These are phyloP conservation scores for Sphaerophoria taeniata DNA, from an alignment of 2,888 invertebrate genomes.

Conservation along the genomic window DNA sequence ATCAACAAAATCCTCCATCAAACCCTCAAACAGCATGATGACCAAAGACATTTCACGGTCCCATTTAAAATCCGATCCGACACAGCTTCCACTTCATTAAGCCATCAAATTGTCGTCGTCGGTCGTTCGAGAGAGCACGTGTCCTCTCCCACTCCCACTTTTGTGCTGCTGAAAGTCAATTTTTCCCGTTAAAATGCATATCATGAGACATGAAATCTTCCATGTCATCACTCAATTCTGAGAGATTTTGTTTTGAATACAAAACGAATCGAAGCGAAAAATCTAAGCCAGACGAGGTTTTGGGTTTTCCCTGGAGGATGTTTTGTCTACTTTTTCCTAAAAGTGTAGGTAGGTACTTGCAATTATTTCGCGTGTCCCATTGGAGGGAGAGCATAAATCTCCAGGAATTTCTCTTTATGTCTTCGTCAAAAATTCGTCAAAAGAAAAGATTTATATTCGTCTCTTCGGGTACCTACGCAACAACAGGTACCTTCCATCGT, in stretches of 20 bases:
- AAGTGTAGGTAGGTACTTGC: slow-evolving; percentile 8
- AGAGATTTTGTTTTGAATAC: slow-evolving; percentile 37
- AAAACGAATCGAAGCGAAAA: slow-evolving; percentile 13
- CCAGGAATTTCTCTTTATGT: slow-evolving; percentile 39
- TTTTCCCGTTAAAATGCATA: slow-evolving; percentile 65
- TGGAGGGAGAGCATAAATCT: slow-evolving; percentile 29
- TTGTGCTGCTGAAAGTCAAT: slow-evolving; percentile 32
- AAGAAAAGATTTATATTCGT: slow-evolving; percentile 50
- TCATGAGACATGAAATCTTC: slow-evolving; percentile 72
- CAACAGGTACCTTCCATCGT: slow-evolving; percentile 57
- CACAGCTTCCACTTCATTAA: slow-evolving; percentile 61
- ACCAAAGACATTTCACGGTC: slow-evolving; percentile 22
- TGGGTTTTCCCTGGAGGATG: slow-evolving; percentile 27
- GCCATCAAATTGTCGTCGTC: slow-evolving; percentile 44
- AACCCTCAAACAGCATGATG: slow-evolving; percentile 16
- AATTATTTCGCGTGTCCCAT: slow-evolving; percentile 60
- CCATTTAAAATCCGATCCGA: slow-evolving; percentile 6
- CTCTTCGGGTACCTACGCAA: slow-evolving; percentile 59
- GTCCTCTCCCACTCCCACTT: slow-evolving; percentile 24
- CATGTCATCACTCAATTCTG: slow-evolving; percentile 70
- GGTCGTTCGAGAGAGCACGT: slow-evolving; percentile 44
- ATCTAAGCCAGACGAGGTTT: neutral
- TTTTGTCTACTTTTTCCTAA: slow-evolving; percentile 1
- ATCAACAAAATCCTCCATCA: neutral
- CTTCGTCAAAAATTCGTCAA: slow-evolving; percentile 26